phyloP scores from a whole-genome alignment of 2,888 invertebrate species.

The Trissoscelio sp. region DNA sequence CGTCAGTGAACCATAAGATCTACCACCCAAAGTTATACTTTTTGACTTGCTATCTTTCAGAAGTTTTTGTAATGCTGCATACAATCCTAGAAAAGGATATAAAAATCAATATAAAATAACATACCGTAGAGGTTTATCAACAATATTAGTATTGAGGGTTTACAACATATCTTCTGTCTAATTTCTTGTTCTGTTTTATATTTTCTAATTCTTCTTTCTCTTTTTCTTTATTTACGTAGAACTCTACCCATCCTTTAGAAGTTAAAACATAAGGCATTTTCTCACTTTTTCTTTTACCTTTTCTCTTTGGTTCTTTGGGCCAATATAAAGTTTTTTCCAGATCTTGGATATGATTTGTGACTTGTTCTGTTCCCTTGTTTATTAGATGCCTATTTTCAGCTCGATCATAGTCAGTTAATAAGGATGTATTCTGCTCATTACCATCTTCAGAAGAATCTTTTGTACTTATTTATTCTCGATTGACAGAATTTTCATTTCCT shows the following conservation, averaged over 20 bases:
- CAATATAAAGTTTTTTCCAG: not conserved
- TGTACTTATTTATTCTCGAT: not conserved
- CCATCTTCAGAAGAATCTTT: not conserved
- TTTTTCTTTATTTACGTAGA: constrained; percentile 7
- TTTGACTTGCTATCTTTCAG: too few species aligned
- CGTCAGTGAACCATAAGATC: constrained; percentile 32
- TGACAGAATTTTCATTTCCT: not conserved
- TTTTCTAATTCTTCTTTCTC: constrained; percentile 13
- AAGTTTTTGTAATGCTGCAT: too few species aligned
- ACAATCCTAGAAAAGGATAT: not conserved
- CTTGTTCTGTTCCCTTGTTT: not conserved
- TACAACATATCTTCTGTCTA: not conserved
- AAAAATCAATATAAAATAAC: too few species aligned
- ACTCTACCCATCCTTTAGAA: constrained; percentile 27
- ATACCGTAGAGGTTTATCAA: too few species aligned
- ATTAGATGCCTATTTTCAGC: not conserved
- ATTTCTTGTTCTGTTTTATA: constrained; percentile 10
- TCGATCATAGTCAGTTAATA: not conserved
- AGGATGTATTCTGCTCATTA: not conserved
- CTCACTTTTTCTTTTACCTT: constrained; percentile 23
- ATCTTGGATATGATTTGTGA: constrained; percentile 1
- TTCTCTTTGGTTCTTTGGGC: constrained; percentile 18
- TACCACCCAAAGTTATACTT: too few species aligned
- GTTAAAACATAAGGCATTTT: constrained; percentile 25
- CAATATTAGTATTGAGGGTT: not conserved